Conservation (phyloP, 2,888 invertebrate genomes). For the Melanophora roralis region DNA sequence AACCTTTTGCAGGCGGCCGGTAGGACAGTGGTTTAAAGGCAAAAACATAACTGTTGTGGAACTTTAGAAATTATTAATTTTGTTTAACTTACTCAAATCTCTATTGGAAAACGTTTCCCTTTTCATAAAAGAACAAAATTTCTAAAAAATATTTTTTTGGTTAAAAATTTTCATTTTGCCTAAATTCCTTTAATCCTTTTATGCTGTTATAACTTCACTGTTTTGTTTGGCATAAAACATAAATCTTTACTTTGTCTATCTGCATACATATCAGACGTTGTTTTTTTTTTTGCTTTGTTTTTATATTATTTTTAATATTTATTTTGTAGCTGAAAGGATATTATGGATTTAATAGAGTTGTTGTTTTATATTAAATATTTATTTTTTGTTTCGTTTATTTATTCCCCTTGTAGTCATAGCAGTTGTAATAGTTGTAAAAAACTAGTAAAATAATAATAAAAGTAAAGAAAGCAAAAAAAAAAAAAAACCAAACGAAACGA, state of each 20-base stretch:
- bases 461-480: background rate
- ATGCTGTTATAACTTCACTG: no score
- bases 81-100: no score
- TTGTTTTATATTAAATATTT: background rate
- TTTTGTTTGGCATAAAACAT: conserved; percentile 12
- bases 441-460: conserved; percentile 14
- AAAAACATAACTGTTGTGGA: no score
- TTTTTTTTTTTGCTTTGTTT: background rate
- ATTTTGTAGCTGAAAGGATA: conserved; percentile 39
- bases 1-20: background rate
- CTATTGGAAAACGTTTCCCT: no score
- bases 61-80: no score
- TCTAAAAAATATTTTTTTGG: background rate
- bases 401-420: conserved; percentile 21
- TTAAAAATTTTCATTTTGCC: background rate
- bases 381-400: conserved; percentile 17
- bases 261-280: background rate
- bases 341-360: conserved; percentile 53
- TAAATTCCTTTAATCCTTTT: background rate
- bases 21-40: background rate
- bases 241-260: conserved; percentile 31
- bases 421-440: conserved; percentile 2
- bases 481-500: background rate
- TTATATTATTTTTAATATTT: conserved; percentile 10
- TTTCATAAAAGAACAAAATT: no score